Base-by-base conservation (phyloP, 2,797 vertebrate species). In the Sebastes matsubarae region DNA sequence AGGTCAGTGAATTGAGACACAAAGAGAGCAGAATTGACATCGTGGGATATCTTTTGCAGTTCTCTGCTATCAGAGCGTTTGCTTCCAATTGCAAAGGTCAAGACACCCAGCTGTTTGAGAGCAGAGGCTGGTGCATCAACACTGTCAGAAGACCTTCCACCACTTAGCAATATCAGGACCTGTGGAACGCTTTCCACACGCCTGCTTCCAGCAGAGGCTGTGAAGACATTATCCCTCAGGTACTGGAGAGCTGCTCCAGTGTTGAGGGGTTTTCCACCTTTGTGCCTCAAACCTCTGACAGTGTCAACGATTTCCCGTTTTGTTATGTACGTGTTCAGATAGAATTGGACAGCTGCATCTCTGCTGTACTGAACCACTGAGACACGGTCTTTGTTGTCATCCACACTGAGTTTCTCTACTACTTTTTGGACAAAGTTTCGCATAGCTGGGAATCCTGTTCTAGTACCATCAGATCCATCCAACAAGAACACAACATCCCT, bases 51-150 rank as follows among this genome's bases (percentile, higher is more conserved):
- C 4, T 60, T 90, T 42, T 89, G 74, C 61, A 93, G 67, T 46
- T 93, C 92, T 69, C 68, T 20, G 2, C 27, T 50, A 12, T 92
- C 87, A 38, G 89, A 80, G 24, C n/a, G 54, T 50, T 73, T 83
- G 3, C 78, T 88, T 2, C 93, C 95, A 5, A 97, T 76, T 3
- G 92, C 65, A 74, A 96, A 82, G 0, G 94, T 95, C 0, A 96
- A 91, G 68, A 97, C 94, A 0, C 96, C 95, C 0, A 92, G 82
- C 88, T 93, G 87, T 90, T 96, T 97, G 61, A 97, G 87, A 84
- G 95, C 94, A 9, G 75, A 64, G 0, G 94, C 95, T 0, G 96
- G 83, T 0, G 89, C 67, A 67, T 92, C 87, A 25, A 97, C 94
- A 0, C 96, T 94, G 1, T 97, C 97, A 67, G 85, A 93, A 5